phyloP scores from a whole-genome alignment of 2,797 vertebrate species.

The Enteromius argenteus region DNA sequence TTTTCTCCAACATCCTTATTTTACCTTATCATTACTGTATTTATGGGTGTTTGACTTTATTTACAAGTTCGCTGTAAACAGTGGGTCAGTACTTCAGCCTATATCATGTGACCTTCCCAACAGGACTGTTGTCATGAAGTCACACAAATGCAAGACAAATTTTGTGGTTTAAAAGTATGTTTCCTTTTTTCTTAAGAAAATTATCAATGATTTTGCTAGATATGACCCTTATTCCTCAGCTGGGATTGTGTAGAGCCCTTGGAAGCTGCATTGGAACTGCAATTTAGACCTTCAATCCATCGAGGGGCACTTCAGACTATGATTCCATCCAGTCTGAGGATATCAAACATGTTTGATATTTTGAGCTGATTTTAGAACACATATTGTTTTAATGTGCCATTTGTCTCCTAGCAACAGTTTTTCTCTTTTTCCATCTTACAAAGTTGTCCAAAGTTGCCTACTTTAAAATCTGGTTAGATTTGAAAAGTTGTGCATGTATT shows the following conservation, averaged over 20 bases:
- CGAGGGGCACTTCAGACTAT: neutral
- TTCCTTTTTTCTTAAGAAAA: neutral
- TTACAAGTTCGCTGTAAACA: too few species aligned
- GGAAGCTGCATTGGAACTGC: neutral
- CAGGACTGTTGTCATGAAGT: too few species aligned
- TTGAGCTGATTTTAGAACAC: neutral
- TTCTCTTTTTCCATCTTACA: neutral
- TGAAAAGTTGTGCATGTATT: neutral
- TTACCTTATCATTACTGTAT: too few species aligned
- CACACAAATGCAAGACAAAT: too few species aligned
- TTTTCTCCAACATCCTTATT: too few species aligned
- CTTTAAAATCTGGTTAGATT: conserved; percentile 2
- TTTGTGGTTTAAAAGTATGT: neutral
- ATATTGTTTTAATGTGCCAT: neutral
- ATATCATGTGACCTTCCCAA: neutral
- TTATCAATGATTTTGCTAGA: neutral
- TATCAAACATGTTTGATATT: neutral
- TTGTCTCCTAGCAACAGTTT: neutral
- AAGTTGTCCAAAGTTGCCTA: neutral
- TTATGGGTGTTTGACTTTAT: too few species aligned
- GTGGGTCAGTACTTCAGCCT: too few species aligned
- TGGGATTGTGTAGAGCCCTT: neutral
- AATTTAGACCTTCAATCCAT: neutral
- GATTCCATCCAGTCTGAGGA: neutral
- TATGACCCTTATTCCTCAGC: neutral